phyloP scores from a whole-genome alignment of 2,113 vertebrate species.

The Dicaeum eximium region DNA sequence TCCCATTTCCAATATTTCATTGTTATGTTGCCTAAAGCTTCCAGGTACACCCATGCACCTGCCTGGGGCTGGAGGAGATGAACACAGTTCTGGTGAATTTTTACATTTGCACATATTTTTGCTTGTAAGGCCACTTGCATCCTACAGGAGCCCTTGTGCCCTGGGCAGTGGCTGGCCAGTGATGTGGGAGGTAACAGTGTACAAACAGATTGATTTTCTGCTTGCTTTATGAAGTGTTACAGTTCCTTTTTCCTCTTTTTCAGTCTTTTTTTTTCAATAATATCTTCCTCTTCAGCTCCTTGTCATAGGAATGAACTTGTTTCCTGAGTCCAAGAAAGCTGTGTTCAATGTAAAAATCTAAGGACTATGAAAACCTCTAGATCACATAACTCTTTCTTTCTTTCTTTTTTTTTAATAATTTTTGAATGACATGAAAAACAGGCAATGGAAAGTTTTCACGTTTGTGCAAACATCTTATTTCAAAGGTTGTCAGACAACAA shows the following conservation, averaged over 20 bases:
- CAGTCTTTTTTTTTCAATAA: neutral
- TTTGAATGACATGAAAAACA: neutral
- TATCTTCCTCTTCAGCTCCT: neutral
- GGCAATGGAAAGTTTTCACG: neutral
- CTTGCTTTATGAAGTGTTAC: neutral
- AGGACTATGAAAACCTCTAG: neutral
- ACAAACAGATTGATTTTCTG: neutral
- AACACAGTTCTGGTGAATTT: neutral
- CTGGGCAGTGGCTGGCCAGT: neutral
- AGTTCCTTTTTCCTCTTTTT: neutral
- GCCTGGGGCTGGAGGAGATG: neutral
- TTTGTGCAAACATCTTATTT: neutral
- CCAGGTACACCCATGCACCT: neutral
- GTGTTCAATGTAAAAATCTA: neutral
- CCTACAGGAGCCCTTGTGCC: accelerated
- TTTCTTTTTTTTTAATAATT: neutral
- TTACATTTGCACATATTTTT: neutral
- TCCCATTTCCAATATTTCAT: neutral
- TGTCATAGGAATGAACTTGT: neutral
- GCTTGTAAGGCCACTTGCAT: accelerated
- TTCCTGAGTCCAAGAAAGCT: neutral
- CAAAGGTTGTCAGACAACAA: conserved; percentile 12
- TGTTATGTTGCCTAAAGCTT: neutral
- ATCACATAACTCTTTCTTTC: accelerated
- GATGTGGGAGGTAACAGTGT: neutral